These are phyloP conservation scores for Lepidocolaptes lacrymiger DNA, from an alignment of 2,797 vertebrate genomes.

Conservation along the genomic window DNA sequence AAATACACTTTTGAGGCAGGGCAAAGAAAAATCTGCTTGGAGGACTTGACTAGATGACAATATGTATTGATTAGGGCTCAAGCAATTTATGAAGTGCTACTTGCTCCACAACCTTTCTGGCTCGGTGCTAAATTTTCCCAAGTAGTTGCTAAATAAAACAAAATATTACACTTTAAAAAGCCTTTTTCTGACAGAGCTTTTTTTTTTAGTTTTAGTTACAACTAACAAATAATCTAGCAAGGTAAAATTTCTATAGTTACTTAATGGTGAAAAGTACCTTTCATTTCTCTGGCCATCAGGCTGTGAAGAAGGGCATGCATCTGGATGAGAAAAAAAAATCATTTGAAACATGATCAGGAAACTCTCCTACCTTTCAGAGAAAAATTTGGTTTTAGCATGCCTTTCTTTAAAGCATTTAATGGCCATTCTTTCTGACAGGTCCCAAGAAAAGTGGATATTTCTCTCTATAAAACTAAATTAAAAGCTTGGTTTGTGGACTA, in stretches of 20 bases:
- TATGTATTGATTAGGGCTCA: slow-evolving; percentile 80
- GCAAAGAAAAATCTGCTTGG: slow-evolving; percentile 74
- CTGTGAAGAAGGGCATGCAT: slow-evolving; percentile 58
- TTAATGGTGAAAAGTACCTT: slow-evolving; percentile 59
- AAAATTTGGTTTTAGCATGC: slow-evolving; percentile 45
- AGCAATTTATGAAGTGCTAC: slow-evolving; percentile 83
- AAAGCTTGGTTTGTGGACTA: not conserved
- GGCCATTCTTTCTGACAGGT: not conserved
- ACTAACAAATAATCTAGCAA: slow-evolving; percentile 64
- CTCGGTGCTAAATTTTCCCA: slow-evolving; percentile 76
- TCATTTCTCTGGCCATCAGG: slow-evolving; percentile 49
- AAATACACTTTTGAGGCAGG: slow-evolving; percentile 82
- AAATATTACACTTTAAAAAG: slow-evolving; percentile 70
- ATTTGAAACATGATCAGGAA: slow-evolving; percentile 37
- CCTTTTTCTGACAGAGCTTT: slow-evolving; percentile 51
- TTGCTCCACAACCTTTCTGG: slow-evolving; percentile 75
- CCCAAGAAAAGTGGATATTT: not conserved
- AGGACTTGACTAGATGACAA: slow-evolving; percentile 80
- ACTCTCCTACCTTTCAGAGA: not conserved
- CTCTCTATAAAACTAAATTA: slow-evolving; percentile 36
- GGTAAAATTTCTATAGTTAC: slow-evolving; percentile 66
- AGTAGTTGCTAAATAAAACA: slow-evolving; percentile 76
- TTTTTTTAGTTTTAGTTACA: slow-evolving; percentile 64
- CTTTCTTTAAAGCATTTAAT: slow-evolving; percentile 40
- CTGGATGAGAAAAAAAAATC: slow-evolving; percentile 23